A percentile compares a stretch with the other conserved stretches of the same genome.
phyloP scores from a whole-genome alignment of 2,113 vertebrate genomes.

The Litocranius walleri region DNA sequence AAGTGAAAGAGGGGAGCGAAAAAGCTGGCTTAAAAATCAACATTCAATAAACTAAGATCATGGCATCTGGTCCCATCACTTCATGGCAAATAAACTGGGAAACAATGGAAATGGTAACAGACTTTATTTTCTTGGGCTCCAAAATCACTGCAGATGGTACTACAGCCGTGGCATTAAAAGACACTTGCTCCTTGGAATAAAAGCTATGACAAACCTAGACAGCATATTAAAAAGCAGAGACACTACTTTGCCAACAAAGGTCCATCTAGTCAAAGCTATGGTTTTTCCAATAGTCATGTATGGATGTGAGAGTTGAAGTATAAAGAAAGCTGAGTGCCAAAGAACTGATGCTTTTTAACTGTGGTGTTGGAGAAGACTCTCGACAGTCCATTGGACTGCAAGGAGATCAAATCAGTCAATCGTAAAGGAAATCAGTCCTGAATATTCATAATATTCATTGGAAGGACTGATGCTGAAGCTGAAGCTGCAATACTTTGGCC shows the following conservation, averaged over 20 bases:
- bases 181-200: background rate
- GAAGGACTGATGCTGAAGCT: background rate
- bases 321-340: background rate
- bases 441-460: background rate
- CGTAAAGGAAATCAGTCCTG: background rate
- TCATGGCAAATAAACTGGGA: background rate
- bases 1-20: background rate
- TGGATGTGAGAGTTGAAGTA: background rate
- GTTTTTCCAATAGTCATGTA: background rate
- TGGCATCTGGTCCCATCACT: background rate
- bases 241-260: background rate
- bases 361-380: background rate
- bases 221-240: background rate
- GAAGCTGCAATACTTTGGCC: background rate
- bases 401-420: background rate
- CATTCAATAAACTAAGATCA: background rate
- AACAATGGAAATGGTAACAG: background rate
- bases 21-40: background rate
- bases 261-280: background rate
- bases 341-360: background rate
- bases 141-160: background rate
- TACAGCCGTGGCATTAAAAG: background rate
- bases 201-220: background rate
- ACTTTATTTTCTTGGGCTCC: background rate
- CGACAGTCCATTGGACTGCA: background rate